Evolutionary conservation across 2,113 vertebrate species (phyloP), one percentile per base, ranked within the genome.

Genomic region (Cacatua alba): DNA sequence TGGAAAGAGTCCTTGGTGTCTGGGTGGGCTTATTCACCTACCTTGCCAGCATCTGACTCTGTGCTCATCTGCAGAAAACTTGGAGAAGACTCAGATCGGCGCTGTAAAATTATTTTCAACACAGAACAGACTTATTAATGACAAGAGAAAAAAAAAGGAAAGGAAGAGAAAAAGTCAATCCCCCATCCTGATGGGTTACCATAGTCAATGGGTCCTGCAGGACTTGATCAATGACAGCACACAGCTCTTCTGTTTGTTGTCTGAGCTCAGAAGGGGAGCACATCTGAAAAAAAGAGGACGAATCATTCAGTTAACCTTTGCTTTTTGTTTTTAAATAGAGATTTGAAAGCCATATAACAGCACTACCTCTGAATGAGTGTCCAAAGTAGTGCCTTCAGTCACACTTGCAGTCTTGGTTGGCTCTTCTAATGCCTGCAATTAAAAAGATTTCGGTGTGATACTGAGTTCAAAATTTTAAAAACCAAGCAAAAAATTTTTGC

Each of bases 241-340:
- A 99, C 52, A 99, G 95, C 89, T 99, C 99, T 96, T 99, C 98
- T 17, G 99, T 99, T 97, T 99, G 98, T 92, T 99, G 98, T 82
- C 99, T 98, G 84, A 99, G 98, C 87, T 99, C 98, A 91, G 99
- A 98, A 51, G 99, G 99, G 3, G 98, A 99, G 94, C 98, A 99
- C 95, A 99, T 98, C 99, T 99, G 95, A 64, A 95, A 94, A 96
- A 96, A 95, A 17, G 59, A 89, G 93, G 84, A 98, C 41, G 53
- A 75, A 60, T 93, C 39, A 68, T 21, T 81, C 75, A 72, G 35
- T 95, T 96, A 96, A 80, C 41, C 37, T 48, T 65, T 55, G 23
- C 9, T 72, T 94, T 35, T 49, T 78, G 55, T 67, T 59, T 74
- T 62, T 79, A 82, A 26, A 68, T 41, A 84, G 25, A 78, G 79